These are phyloP conservation scores for Hemibagrus guttatus DNA, from an alignment of 2,797 vertebrate genomes.

Conservation along the genomic window DNA sequence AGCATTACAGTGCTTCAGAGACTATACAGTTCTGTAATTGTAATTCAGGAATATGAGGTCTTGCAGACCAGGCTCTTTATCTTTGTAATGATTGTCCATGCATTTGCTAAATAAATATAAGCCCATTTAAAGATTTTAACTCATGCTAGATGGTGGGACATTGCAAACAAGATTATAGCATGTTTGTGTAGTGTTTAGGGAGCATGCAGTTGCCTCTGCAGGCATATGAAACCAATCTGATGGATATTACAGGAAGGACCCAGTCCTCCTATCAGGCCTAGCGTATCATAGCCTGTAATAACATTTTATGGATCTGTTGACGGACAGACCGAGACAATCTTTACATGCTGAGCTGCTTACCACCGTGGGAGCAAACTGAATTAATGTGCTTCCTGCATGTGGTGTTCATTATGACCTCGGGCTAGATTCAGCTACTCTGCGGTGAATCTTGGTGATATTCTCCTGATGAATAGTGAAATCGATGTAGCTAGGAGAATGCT, in stretches of 20 bases:
- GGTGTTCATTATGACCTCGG: conserved; percentile 56
- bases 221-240: conserved; percentile 62
- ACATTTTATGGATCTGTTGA: conserved; percentile 76
- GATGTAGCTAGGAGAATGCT: conserved; percentile 56
- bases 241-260: conserved; percentile 58
- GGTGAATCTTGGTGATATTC: conserved; percentile 57
- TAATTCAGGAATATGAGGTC: conserved; percentile 28
- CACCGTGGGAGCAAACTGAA: conserved; percentile 61
- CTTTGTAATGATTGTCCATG: background rate
- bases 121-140: conserved; percentile 40
- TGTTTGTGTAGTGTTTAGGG: conserved; percentile 51
- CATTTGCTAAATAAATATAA: conserved; percentile 21
- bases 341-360: conserved; percentile 63
- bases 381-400: conserved; percentile 57
- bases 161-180: conserved; percentile 44
- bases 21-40: conserved; percentile 16
- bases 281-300: conserved; percentile 68
- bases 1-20: conserved; percentile 20
- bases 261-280: conserved; percentile 55
- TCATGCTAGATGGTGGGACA: conserved; percentile 13
- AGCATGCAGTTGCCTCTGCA: conserved; percentile 59
- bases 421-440: conserved; percentile 47
- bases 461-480: conserved; percentile 64
- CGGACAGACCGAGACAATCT: conserved; percentile 62
- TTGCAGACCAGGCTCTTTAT: conserved; percentile 13